Base-by-base conservation (phyloP, 1,140 invertebrate species). In the Coptotermes formosanus region DNA sequence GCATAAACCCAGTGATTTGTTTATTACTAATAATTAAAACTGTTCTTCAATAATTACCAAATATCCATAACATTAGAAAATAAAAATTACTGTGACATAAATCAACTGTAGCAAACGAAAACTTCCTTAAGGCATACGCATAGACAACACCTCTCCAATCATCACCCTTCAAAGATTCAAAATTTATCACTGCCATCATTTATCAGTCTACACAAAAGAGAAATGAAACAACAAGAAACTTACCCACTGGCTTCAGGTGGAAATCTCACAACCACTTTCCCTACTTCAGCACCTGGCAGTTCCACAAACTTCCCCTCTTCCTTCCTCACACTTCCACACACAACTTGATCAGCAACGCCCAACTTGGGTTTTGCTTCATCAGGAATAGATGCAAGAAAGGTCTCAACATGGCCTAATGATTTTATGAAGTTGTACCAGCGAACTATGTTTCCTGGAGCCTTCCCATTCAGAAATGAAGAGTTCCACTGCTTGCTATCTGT, bases 221-320 rank as follows among this genome's bases (percentile, higher is more conserved):
- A 48, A 48, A 48, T 9, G 9, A 48, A 48, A 48, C 45, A 3
- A 48, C 38, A 16, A 48, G 2, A 48, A 48, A 87, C 91, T 90
- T 92, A 97, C 92, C 98, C 98, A 89, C 97, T 98, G 48, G 99
- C 99, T 93, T 99, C 99, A 84, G 99, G 99, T 81, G 99, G 99
- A 91, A 99, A 99, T 88, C 99, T 92, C 0, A 99, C 91, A 83
- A 96, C 94, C 82, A 97, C 98, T 92, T 99, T 97, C 81, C 98
- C 98, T 93, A 97, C 96, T 91, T 99, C 97, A 84, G 98, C 98
- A 84, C 97, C 97, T 14, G 98, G 98, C 64, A 99, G 92, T 64
- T 99, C 98, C 86, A 99, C 94, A 92, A 99, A 99, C 92, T 99
- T 99, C 45, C 98, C 98, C 90, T 98, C 97, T 88, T 96, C 94